Evolutionary conservation across 2,113 vertebrate genomes (phyloP), one percentile per base, ranked within the genome.

Genomic region (Gadus macrocephalus): DNA sequence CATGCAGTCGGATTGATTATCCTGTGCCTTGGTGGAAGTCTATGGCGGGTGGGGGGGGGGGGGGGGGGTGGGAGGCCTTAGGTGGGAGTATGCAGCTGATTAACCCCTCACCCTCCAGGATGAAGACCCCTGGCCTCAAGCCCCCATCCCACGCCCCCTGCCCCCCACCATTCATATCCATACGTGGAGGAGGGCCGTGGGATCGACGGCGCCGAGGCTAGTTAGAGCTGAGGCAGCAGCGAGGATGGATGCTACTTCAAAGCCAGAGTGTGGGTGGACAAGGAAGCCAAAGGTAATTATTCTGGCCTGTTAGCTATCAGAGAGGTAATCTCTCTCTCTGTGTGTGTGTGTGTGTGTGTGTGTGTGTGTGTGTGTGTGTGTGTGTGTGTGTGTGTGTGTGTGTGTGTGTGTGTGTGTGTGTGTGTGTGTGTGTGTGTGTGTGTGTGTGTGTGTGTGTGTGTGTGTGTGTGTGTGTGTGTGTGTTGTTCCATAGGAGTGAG

Each of bases 211-310:
- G 73, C 69, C 78, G 79, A 85, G 76, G 81, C 82, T 78, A 0
- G 76, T 83, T 85, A 83, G 68, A 80, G 78, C 75, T 15, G 65
- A 81, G 73, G 82, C 71, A 31, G 76, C 69, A 31, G 27, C 11
- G 73, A 67, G 61, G 67, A 22, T 73, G 66, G 69, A 12, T 2
- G 28, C 31, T 66, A 82, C 80, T 87, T 88, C 85, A 84, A 88
- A 87, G 81, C 80, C 80, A 80, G 81, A 81, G 82, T 83, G 82
- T 87, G 80, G 79, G 81, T 78, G 79, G 78, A 79, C 76, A 84
- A 85, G 85, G 81, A 87, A 81, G 78, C 83, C 74, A 75, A 83
- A n/a, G 85, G 80, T 85, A 85, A 89, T 89, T 89, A 87, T 85
- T 75, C 73, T 71, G 77, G 77, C 67, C 72, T 12, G 66, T 70